Evolutionary conservation across 2,888 invertebrate genomes (phyloP), one percentile per base, ranked within the genome.

Genomic region (Eristalis tenax): DNA sequence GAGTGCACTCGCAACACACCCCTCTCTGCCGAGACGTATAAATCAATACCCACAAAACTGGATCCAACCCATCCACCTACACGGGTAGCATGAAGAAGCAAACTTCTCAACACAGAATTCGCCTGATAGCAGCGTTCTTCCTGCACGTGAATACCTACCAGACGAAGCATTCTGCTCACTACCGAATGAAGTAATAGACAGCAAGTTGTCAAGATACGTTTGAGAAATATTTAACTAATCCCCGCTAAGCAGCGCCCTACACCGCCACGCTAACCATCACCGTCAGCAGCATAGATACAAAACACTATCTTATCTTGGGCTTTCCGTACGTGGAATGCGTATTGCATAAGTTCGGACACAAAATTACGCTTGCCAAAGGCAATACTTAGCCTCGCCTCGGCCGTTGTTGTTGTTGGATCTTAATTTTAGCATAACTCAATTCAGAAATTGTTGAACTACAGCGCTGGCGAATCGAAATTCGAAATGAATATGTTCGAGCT

Each of bases 281-380:
- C 77, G 23, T 56, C 56, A 78, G 26, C 77, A 77, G 35, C 77
- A 77, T 77, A 70, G 69, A 77, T 56, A 70, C 35, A 26, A 56
- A 26, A 23, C 57, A 28, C n/a, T 78, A 78, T 78, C 70, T 78
- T 56, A 78, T 78, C 64, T 32, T 38, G 18, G 1, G 13, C 43
- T n/a, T 26, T 40, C n/a, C 38, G 26, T 35, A 32, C 26, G 22
- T 57, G 23, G 35, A 70, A 64, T 69, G 38, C 38, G 28, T 32
- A 32, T 63, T 69, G 61, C 63, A 63, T 69, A 63, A 63, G 61
- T 61, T 38, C 32, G 32, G 22, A n/a, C 50, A 57, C 0, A 18
- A 57, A 75, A 59, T 56, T 32, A 22, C 13, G 13, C 5, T 38
- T n/a, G 59, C 26, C 38, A 40, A 70, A 59, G 23, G 61, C 26